Evolutionary conservation across 2,797 vertebrate species (phyloP).

Genomic region (Thamnophis elegans): DNA sequence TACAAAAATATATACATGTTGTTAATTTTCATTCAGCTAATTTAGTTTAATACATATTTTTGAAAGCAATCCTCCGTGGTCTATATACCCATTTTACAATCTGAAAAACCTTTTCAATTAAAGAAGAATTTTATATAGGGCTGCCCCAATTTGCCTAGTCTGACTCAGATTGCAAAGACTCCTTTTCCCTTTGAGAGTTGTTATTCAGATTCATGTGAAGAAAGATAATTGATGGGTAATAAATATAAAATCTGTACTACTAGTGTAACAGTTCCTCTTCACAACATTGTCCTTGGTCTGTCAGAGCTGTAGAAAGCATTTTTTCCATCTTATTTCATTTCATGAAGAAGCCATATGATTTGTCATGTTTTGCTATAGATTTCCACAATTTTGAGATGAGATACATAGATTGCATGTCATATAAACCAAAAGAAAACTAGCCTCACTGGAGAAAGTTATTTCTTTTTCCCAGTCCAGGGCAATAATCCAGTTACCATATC

Average conservation of each 20-base stretch:
- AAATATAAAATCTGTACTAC: background rate
- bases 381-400: background rate
- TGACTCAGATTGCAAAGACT: background rate
- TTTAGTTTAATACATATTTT: slow-evolving; percentile 3
- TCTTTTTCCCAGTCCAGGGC: background rate
- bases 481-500: background rate
- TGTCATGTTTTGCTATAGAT: background rate
- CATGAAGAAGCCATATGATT: background rate
- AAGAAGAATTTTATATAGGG: background rate
- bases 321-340: background rate
- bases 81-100: slow-evolving; percentile 2
- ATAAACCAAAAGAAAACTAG: background rate
- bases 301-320: background rate
- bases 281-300: background rate
- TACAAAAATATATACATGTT: background rate
- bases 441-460: background rate
- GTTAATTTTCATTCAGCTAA: background rate
- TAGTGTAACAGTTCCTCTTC: background rate
- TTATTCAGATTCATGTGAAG: background rate
- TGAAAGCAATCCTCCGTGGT: background rate
- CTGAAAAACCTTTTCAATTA: slow-evolving; percentile 15
- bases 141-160: background rate
- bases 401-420: background rate
- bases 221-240: background rate
- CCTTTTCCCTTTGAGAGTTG: background rate